These are phyloP conservation scores for Beris chalybata DNA, from an alignment of 2,888 invertebrate species.

Conservation along the genomic window DNA sequence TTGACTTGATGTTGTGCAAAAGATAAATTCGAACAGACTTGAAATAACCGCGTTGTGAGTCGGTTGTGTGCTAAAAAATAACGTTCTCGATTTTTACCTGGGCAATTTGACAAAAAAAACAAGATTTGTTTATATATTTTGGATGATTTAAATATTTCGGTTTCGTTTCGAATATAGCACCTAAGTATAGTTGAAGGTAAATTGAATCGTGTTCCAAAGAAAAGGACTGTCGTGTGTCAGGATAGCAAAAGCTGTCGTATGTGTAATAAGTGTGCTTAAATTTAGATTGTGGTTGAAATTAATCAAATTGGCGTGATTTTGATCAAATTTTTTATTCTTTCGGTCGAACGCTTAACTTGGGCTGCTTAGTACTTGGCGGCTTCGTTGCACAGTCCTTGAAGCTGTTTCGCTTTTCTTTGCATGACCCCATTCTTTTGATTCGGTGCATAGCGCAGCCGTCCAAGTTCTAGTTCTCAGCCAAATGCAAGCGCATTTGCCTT, in stretches of 20 bases:
- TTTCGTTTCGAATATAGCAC: too few relatives aligned
- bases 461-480: too few relatives aligned
- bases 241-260: background rate
- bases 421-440: slow-evolving; percentile 17
- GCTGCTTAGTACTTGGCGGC: too few relatives aligned
- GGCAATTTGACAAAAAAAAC: background rate
- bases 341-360: too few relatives aligned
- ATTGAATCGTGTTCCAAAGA: too few relatives aligned
- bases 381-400: slow-evolving; percentile 13
- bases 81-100: slow-evolving; percentile 1
- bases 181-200: too few relatives aligned
- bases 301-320: background rate
- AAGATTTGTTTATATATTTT: background rate
- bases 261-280: background rate
- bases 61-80: slow-evolving; percentile 38
- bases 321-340: too few relatives aligned
- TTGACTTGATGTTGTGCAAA: slow-evolving; percentile 36
- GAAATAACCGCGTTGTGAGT: slow-evolving; percentile 40
- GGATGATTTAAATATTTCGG: too few relatives aligned
- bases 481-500: too few relatives aligned
- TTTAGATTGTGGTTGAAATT: slow-evolving; percentile 21
- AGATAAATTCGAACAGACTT: slow-evolving; percentile 39
- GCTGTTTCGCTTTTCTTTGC: slow-evolving; percentile 21
- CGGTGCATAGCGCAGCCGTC: background rate
- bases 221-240: too few relatives aligned